These are phyloP conservation scores for Mesochorus sp. DNA, from an alignment of 2,888 invertebrate genomes.

Conservation along the genomic window DNA sequence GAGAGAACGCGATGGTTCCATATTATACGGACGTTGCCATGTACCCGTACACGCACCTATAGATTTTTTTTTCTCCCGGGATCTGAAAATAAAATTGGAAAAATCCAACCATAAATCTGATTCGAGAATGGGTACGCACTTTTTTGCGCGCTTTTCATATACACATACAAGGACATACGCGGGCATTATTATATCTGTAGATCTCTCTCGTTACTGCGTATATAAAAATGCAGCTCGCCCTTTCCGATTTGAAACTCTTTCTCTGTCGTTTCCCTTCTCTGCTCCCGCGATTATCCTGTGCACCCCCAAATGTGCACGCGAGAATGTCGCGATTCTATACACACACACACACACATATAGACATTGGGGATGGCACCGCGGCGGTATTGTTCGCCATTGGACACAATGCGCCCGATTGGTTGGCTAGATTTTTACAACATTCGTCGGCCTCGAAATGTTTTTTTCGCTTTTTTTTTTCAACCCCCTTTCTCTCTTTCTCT, in stretches of 20 bases:
- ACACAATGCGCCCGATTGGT: conserved; percentile 80
- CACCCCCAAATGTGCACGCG: conserved; percentile 13
- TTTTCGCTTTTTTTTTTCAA: conserved; percentile 72
- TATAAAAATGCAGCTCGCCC: conserved; percentile 41
- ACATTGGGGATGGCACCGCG: conserved; percentile 60
- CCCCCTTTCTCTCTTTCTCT: conserved; percentile 32
- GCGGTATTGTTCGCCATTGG: conserved; percentile 76
- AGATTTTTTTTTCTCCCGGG: conserved; percentile 18
- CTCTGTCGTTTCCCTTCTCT: not conserved
- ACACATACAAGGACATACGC: not conserved
- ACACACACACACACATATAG: too few relatives aligned
- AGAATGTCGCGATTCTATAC: conserved; percentile 60
- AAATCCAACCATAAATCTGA: conserved; percentile 65
- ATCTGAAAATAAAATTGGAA: conserved; percentile 56
- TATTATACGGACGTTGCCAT: not conserved
- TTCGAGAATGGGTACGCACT: conserved; percentile 40
- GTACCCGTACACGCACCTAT: not conserved
- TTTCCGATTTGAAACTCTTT: conserved; percentile 52
- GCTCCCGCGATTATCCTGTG: not conserved
- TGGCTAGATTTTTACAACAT: conserved; percentile 79
- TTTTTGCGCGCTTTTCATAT: conserved; percentile 12
- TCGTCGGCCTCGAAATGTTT: conserved; percentile 69
- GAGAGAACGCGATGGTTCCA: too few relatives aligned
- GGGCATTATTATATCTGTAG: not conserved
- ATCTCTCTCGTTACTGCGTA: conserved; percentile 18